Evolutionary conservation across 2,888 invertebrate genomes (phyloP).

Genomic region (Drosophila anomelani): DNA sequence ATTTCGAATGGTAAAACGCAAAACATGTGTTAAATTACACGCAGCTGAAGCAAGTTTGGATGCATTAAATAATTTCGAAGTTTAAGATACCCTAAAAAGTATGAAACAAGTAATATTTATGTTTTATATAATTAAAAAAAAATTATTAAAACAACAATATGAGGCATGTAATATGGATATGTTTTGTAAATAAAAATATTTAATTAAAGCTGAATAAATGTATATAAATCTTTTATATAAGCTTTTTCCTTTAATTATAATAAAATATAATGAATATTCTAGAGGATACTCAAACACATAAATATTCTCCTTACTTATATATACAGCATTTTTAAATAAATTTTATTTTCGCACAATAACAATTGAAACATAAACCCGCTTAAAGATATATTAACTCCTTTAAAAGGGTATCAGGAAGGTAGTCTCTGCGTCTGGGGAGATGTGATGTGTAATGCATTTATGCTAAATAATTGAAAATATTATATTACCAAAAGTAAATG

Average conservation of each 20-base stretch:
- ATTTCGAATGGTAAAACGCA: conserved; percentile 48
- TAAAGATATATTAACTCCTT: not conserved
- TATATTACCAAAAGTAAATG: conserved; percentile 76
- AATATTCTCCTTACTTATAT: too few species aligned
- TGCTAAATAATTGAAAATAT: conserved; percentile 79
- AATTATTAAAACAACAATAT: not conserved
- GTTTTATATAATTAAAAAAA: not conserved
- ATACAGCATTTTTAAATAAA: not conserved
- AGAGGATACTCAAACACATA: too few species aligned
- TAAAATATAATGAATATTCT: too few species aligned
- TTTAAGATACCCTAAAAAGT: not conserved
- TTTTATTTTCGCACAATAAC: not conserved
- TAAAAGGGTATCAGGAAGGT: not conserved
- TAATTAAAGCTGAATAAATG: too few species aligned
- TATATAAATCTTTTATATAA: too few species aligned
- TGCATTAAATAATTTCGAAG: too few species aligned
- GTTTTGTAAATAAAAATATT: too few species aligned
- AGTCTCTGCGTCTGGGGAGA: not conserved
- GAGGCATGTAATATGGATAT: too few species aligned
- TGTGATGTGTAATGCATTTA: conserved; percentile 51
- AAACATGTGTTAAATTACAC: conserved; percentile 72
- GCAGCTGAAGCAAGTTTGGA: not conserved
- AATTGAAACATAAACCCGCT: not conserved
- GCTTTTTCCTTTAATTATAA: too few species aligned
- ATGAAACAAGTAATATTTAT: not conserved